Conservation (phyloP, 2,113 vertebrate genomes). For the Syrmaticus mikado region DNA sequence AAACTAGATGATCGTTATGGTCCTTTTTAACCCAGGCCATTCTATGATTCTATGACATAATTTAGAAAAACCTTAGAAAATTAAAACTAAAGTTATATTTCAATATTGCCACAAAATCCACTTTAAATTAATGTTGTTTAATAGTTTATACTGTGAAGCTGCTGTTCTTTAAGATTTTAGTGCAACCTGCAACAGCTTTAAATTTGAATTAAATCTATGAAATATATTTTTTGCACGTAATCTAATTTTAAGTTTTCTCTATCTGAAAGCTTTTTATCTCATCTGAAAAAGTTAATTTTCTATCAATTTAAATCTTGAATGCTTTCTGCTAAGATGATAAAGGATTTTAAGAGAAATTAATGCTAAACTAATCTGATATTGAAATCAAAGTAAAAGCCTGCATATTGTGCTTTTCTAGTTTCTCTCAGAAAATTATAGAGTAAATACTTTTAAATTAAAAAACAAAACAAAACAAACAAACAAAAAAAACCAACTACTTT, state of each 20-base stretch:
- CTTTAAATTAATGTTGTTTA: not conserved
- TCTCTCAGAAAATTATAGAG: not conserved
- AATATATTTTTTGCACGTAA: not conserved
- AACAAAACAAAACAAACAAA: not conserved
- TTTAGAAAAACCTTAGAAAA: not conserved
- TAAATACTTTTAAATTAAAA: not conserved
- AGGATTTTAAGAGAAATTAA: not conserved
- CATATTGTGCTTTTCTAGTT: not conserved
- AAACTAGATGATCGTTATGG: too few relatives aligned
- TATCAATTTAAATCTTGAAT: not conserved
- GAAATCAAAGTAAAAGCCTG: not conserved
- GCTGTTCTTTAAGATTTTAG: not conserved
- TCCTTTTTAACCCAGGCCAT: too few relatives aligned
- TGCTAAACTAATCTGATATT: not conserved
- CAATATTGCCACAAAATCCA: not conserved
- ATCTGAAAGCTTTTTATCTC: not conserved
- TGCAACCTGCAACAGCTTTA: not conserved
- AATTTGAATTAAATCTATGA: not conserved
- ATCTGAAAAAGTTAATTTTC: not conserved
- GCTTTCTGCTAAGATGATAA: not conserved
- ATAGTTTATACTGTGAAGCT: not conserved
- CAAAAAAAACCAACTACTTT: not conserved
- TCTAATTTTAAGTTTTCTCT: not conserved
- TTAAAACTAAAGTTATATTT: not conserved
- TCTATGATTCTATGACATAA: too few relatives aligned